Evolutionary conservation across 64 coral and sea anemone species (phyloP).

Genomic region (Pocillopora verrucosa): DNA sequence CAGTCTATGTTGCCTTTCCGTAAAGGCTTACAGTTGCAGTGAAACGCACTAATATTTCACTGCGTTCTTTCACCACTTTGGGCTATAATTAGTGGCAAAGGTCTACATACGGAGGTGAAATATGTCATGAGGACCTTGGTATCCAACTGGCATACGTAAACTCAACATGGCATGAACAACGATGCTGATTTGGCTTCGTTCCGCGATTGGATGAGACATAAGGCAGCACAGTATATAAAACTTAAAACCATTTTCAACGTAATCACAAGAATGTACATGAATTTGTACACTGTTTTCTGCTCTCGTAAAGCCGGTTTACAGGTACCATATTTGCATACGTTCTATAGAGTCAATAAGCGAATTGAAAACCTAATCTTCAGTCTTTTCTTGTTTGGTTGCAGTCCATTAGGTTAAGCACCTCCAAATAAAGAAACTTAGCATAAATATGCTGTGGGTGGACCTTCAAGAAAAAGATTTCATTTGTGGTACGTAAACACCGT

Average conservation of each 20-base stretch:
- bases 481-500: constrained; percentile 16
- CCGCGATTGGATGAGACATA: neutral
- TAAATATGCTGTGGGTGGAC: neutral
- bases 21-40: neutral
- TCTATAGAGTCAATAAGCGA: neutral
- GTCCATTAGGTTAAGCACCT: constrained; percentile 24
- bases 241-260: neutral
- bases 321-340: neutral
- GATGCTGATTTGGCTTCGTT: neutral
- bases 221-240: neutral
- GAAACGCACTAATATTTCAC: neutral
- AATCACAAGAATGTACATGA: neutral
- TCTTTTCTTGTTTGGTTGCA: constrained; percentile 17
- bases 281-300: neutral
- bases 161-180: neutral
- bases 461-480: constrained; percentile 1
- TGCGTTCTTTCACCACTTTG: too few species aligned
- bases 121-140: too few species aligned
- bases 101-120: too few species aligned
- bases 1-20: neutral
- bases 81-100: too few species aligned
- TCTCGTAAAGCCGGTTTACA: neutral
- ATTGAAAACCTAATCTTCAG: constrained; percentile 17
- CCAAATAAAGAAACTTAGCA: constrained; percentile 27
- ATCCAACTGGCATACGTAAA: too few species aligned